Conservation (phyloP, 2,113 vertebrate genomes). For the Trichomycterus rosablanca region DNA sequence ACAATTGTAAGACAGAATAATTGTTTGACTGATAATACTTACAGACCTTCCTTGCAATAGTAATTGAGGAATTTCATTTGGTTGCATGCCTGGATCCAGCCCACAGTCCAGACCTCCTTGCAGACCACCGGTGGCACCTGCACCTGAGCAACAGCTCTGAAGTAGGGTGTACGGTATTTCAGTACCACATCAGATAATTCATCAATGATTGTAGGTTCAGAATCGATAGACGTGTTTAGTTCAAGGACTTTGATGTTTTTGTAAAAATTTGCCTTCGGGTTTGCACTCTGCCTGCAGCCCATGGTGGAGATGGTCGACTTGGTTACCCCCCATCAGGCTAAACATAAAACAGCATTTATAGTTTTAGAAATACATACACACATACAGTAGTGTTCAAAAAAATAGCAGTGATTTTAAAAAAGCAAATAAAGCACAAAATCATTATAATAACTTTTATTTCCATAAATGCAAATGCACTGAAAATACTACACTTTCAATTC, state of each 20-base stretch:
- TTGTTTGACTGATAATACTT: conserved; percentile 37
- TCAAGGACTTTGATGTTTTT: conserved; percentile 77
- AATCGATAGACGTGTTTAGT: conserved; percentile 77
- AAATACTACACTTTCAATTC: too few relatives aligned
- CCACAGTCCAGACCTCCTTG: conserved; percentile 82
- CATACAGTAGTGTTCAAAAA: not conserved
- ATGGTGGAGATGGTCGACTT: conserved; percentile 65
- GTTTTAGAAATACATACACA: not conserved
- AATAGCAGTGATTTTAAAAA: not conserved
- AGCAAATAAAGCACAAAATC: too few relatives aligned
- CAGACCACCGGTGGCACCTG: conserved; percentile 73
- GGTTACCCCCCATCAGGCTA: conserved; percentile 62
- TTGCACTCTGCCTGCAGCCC: conserved; percentile 83
- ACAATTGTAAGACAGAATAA: not conserved
- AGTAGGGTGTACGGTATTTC: conserved; percentile 81
- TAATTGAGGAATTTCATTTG: conserved; percentile 87
- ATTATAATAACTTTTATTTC: not conserved
- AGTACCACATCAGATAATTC: conserved; percentile 82
- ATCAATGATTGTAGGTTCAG: conserved; percentile 78
- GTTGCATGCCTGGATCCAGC: conserved; percentile 85
- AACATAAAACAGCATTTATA: conserved; percentile 13
- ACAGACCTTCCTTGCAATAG: conserved; percentile 80
- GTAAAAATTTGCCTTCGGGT: conserved; percentile 76
- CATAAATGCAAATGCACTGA: not conserved
- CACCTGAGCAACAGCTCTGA: conserved; percentile 78